Conservation (phyloP, 1,140 invertebrate genomes). For the Brachionus rubens region DNA sequence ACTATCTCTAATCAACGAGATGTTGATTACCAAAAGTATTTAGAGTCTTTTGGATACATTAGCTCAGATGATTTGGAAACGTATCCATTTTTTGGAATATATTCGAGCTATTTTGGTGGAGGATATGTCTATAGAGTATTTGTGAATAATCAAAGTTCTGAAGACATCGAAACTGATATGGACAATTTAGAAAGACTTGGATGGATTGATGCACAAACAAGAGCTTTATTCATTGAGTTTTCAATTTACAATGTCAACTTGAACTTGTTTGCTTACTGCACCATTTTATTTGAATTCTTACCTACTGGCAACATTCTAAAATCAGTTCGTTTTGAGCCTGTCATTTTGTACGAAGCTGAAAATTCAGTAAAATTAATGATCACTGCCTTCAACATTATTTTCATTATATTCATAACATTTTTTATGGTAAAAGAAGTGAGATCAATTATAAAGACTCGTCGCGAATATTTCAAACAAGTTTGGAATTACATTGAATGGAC, state of each 20-base stretch:
- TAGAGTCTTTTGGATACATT: no score
- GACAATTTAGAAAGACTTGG: neutral
- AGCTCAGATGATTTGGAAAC: no score
- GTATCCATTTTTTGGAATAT: neutral
- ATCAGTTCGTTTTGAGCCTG: conserved; percentile 62
- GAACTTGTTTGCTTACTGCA: no score
- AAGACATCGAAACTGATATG: neutral
- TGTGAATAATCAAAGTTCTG: neutral
- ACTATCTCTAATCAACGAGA: no score
- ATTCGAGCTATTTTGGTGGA: neutral
- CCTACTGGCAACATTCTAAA: conserved; percentile 61
- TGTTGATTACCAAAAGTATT: no score
- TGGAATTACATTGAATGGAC: no score
- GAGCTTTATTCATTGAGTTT: conserved; percentile 7
- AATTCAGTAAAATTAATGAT: conserved; percentile 54
- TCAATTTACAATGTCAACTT: neutral
- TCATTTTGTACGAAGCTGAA: conserved; percentile 51
- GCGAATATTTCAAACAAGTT: no score
- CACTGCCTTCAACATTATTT: conserved; percentile 57
- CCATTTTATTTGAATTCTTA: no score
- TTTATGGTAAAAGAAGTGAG: conserved; percentile 55
- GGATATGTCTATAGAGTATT: neutral
- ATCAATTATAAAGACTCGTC: no score
- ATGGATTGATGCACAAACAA: neutral
- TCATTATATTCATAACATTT: conserved; percentile 61